phyloP scores from a whole-genome alignment of 1,140 invertebrate genomes.

The Ctenoplectra terminalis region DNA sequence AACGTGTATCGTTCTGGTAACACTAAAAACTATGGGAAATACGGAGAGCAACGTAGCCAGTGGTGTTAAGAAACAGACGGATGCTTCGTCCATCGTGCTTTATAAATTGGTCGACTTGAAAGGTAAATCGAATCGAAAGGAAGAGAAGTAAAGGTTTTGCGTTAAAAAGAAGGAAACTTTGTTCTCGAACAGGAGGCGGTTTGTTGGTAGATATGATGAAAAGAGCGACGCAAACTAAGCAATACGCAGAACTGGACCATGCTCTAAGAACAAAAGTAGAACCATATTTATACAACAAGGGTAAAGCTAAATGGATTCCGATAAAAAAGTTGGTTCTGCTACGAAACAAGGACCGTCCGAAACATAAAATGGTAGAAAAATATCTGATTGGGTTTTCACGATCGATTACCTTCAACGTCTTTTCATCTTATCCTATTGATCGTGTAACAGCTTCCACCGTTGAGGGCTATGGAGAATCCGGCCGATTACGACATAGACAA shows the following conservation, averaged over 20 bases:
- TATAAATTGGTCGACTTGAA: conserved; percentile 94
- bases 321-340: conserved; percentile 93
- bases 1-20: not conserved
- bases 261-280: conserved; percentile 95
- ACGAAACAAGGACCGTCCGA: conserved; percentile 92
- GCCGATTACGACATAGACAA: conserved; percentile 92
- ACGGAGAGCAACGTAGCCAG: conserved; percentile 96
- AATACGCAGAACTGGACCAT: conserved; percentile 94
- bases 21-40: conserved; percentile 91
- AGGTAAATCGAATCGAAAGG: conserved; percentile 83
- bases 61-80: conserved; percentile 95
- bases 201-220: conserved; percentile 97
- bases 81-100: conserved; percentile 89
- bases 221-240: conserved; percentile 92
- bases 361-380: conserved; percentile 89
- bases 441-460: conserved; percentile 85
- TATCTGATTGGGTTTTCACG: no score
- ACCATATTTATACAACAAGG: conserved; percentile 96
- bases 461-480: conserved; percentile 91
- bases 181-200: conserved; percentile 88
- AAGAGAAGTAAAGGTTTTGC: not conserved
- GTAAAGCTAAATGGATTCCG: conserved; percentile 93
- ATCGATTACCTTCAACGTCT: no score
- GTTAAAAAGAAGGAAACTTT: not conserved
- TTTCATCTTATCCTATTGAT: not conserved